Evolutionary conservation across 2,797 vertebrate species (phyloP).

Genomic region (Dendrocincla tyrannina): DNA sequence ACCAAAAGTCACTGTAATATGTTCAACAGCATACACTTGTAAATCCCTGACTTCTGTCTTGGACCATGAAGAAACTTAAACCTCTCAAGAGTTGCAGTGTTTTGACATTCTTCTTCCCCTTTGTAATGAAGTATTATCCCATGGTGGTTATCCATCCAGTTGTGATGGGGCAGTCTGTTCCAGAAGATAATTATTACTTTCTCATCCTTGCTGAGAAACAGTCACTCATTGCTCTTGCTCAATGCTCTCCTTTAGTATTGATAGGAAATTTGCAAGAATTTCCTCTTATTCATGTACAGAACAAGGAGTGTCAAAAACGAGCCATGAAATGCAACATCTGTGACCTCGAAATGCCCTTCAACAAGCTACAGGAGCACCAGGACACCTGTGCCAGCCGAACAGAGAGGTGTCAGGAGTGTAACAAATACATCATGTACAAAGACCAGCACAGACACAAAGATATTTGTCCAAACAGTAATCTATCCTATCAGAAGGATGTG

Average conservation of each 20-base stretch:
- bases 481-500: not conserved
- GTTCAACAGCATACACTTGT: not conserved
- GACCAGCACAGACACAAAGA: conserved; percentile 21
- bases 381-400: conserved; percentile 76
- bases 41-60: not conserved
- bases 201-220: not conserved
- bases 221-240: not conserved
- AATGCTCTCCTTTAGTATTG: not conserved
- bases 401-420: conserved; percentile 74
- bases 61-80: not conserved
- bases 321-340: conserved; percentile 76
- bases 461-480: not conserved
- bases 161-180: not conserved
- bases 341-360: conserved; percentile 72
- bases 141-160: not conserved
- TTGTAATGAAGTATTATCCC: not conserved
- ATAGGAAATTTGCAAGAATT: not conserved
- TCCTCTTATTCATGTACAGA: conserved; percentile 52
- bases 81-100: not conserved
- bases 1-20: not conserved
- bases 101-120: not conserved
- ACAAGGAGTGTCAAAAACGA: conserved; percentile 68
- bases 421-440: conserved; percentile 3
- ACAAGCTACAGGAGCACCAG: conserved; percentile 69
- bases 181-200: not conserved